These are phyloP conservation scores for Rhabdomys dilectus DNA, from an alignment of 2,113 vertebrate species.

Conservation along the genomic window DNA sequence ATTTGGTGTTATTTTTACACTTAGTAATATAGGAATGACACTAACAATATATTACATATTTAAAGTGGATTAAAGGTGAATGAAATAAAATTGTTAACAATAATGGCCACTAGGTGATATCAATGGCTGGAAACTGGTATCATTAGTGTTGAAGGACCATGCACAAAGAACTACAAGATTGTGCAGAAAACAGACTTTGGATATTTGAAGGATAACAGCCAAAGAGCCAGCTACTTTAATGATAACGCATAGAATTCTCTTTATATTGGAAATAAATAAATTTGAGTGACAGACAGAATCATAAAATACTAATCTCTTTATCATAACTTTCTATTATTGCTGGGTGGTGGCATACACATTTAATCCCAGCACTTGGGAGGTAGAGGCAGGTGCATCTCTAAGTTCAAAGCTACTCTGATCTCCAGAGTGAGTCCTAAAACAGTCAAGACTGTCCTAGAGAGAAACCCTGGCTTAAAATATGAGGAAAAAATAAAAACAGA, in stretches of 20 bases:
- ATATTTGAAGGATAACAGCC: neutral
- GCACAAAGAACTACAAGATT: neutral
- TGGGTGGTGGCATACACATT: neutral
- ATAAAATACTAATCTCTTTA: neutral
- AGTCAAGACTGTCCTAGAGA: neutral
- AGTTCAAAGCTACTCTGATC: neutral
- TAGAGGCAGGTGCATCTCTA: neutral
- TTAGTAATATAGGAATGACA: neutral
- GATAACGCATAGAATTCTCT: neutral
- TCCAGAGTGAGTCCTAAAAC: neutral
- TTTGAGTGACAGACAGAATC: neutral
- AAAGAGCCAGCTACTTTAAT: neutral
- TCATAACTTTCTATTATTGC: neutral
- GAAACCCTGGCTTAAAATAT: neutral
- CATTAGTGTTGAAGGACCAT: neutral
- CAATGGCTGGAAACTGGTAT: neutral
- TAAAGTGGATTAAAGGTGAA: neutral
- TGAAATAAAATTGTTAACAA: neutral
- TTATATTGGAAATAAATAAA: neutral
- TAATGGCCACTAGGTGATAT: neutral
- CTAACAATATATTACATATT: neutral
- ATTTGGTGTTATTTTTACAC: neutral
- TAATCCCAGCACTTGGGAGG: neutral
- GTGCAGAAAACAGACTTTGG: neutral
- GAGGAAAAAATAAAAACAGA: neutral